Percentiles rank a stretch among this genome's conserved stretches.
These are phyloP conservation scores for Thamnophis sirtalis DNA, from an alignment of 2,113 vertebrate species.

Conservation along the genomic window DNA sequence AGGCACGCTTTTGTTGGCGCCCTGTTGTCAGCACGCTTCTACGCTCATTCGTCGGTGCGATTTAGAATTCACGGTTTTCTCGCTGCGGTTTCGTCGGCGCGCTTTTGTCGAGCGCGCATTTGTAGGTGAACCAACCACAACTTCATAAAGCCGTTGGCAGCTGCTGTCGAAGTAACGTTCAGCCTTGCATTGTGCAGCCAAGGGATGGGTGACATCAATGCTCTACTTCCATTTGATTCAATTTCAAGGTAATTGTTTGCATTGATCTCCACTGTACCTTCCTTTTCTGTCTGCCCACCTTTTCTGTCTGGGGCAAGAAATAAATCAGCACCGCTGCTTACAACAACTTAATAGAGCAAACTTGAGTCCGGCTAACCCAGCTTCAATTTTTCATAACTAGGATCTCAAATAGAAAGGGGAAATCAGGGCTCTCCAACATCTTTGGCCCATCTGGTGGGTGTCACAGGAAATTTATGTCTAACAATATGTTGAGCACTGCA, in stretches of 20 bases:
- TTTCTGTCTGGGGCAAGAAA: background rate
- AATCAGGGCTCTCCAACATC: background rate
- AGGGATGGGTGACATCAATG: background rate
- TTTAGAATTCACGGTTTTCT: too few relatives aligned
- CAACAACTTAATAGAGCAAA: background rate
- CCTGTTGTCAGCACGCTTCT: too few relatives aligned
- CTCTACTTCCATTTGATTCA: background rate
- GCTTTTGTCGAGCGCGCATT: too few relatives aligned
- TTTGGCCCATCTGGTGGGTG: background rate
- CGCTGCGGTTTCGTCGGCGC: too few relatives aligned
- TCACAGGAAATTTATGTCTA: background rate
- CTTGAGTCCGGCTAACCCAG: background rate
- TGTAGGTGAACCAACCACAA: too few relatives aligned
- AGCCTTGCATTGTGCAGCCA: background rate
- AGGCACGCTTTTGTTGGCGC: too few relatives aligned
- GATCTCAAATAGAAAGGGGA: too few relatives aligned
- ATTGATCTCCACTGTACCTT: background rate
- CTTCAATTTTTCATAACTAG: background rate
- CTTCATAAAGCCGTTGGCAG: slow-evolving; percentile 27
- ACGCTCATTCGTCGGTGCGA: too few relatives aligned
- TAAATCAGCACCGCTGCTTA: background rate
- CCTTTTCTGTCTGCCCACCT: background rate
- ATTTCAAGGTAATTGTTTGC: background rate
- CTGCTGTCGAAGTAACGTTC: background rate
- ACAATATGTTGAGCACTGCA: background rate